Conservation (phyloP, 2,888 invertebrate species). For the Drosophila picticornis region DNA sequence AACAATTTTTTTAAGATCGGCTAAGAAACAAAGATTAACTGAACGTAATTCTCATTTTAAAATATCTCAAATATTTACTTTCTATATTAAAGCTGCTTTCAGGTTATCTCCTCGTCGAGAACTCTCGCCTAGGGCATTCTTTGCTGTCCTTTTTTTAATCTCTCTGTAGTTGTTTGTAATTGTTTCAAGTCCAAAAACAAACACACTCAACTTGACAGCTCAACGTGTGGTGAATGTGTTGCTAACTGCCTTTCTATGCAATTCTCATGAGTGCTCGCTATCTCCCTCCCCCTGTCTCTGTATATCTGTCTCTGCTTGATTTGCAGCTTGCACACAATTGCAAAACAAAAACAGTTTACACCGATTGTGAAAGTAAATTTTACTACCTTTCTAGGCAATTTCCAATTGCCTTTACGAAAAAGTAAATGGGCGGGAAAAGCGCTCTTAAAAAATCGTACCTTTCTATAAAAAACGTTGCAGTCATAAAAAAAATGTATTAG, state of each 20-base stretch:
- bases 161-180: constrained; percentile 34
- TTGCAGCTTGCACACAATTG: constrained; percentile 41
- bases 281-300: not conserved
- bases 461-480: constrained; percentile 10
- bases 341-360: constrained; percentile 11
- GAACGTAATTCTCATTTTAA: not conserved
- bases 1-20: too few relatives aligned
- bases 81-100: not conserved
- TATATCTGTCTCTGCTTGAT: constrained; percentile 21
- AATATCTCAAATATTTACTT: not conserved
- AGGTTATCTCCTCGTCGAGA: not conserved
- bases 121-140: not conserved
- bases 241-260: constrained; percentile 37
- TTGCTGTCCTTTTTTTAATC: constrained; percentile 18
- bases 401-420: constrained; percentile 8
- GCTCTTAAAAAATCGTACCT: constrained; percentile 7
- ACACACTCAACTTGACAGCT: constrained; percentile 38
- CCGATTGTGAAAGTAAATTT: constrained; percentile 30
- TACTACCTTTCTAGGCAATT: constrained; percentile 39
- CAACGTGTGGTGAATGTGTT: constrained; percentile 29
- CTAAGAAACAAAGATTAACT: not conserved
- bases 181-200: constrained; percentile 45
- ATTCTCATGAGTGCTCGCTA: constrained; percentile 42
- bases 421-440: constrained; percentile 28
- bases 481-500: constrained; percentile 20